Evolutionary conservation across 2,888 invertebrate species (phyloP), one percentile per base, ranked within the genome.

Genomic region (Pseudeuparius sepicola): DNA sequence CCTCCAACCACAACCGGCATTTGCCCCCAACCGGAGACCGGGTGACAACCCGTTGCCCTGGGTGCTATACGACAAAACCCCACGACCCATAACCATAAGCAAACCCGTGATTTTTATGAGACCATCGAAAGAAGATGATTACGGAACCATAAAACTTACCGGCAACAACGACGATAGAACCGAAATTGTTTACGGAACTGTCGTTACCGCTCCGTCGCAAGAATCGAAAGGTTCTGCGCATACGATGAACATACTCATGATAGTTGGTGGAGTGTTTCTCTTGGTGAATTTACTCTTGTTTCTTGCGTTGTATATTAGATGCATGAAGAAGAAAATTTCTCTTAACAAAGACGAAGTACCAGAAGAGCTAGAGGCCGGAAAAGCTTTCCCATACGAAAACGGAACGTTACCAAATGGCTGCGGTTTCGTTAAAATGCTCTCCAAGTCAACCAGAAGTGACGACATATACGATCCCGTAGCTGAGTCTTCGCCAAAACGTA

Each of bases 211-310:
- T 42, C 64, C 62, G 4, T 7, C 27, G 5, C 4, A 18, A 12
- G 53, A 59, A 34, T 30, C 50, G 31, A 55, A 51, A 31, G 60
- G 46, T 43, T 36, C 42, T 26, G 36, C 44, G 13, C 36, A 73
- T 40, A 68, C 73, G 4, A 74, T 76, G 40, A 71, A 75, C 43
- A 59, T 78, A 31, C 63, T 78, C 25, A 67, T 78, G 28, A 71
- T 71, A 1, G 63, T 80, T 41, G 80, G 79, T 14, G 67, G 79
- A 30, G 60, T 81, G 26, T 85, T 88, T 53, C 62, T 88, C 4
- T 61, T 79, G 13, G 66, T 83, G 4, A 88, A 87, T 55, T 60
- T 84, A 7, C 69, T 74, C n/a, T 71, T 77, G 17, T 78, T 81
- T 49, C 64, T 73, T 1, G 69, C 72, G 41, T 61, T 84, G 24